A percentile compares a stretch with the other conserved stretches of the same genome.
These are phyloP conservation scores for Girardinus metallicus DNA, from an alignment of 2,797 vertebrate genomes.

Conservation along the genomic window DNA sequence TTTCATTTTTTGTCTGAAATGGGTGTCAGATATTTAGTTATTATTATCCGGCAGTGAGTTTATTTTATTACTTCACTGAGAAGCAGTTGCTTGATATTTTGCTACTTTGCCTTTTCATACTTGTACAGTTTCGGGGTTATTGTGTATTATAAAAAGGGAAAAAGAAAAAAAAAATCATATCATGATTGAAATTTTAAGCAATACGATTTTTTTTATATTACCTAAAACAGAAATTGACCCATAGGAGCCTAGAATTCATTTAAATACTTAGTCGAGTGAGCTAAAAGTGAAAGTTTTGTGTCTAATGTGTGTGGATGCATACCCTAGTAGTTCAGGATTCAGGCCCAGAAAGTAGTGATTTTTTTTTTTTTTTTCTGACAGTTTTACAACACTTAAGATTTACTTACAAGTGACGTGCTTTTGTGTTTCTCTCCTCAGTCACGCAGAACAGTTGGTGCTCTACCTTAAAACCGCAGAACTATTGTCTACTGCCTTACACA, in stretches of 20 bases:
- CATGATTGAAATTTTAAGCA: neutral
- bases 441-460: slow-evolving; percentile 94
- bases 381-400: too few relatives aligned
- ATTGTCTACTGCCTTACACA: slow-evolving; percentile 88
- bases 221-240: too few relatives aligned
- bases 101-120: neutral
- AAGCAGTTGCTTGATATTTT: neutral
- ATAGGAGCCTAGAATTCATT: neutral
- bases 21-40: neutral
- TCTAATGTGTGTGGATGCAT: neutral
- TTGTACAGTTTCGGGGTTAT: neutral
- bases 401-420: neutral
- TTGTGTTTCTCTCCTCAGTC: slow-evolving; percentile 74
- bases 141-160: neutral
- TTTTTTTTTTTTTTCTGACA: neutral
- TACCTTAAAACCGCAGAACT: slow-evolving; percentile 95
- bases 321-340: neutral
- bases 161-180: neutral
- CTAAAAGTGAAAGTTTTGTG: neutral
- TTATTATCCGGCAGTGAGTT: neutral
- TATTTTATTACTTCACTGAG: neutral
- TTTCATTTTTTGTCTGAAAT: neutral
- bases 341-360: neutral
- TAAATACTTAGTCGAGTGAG: neutral
- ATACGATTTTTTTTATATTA: neutral